Evolutionary conservation across 2,113 vertebrate genomes (phyloP), one percentile per base, ranked within the genome.

Genomic region (Orthonyx spaldingii): DNA sequence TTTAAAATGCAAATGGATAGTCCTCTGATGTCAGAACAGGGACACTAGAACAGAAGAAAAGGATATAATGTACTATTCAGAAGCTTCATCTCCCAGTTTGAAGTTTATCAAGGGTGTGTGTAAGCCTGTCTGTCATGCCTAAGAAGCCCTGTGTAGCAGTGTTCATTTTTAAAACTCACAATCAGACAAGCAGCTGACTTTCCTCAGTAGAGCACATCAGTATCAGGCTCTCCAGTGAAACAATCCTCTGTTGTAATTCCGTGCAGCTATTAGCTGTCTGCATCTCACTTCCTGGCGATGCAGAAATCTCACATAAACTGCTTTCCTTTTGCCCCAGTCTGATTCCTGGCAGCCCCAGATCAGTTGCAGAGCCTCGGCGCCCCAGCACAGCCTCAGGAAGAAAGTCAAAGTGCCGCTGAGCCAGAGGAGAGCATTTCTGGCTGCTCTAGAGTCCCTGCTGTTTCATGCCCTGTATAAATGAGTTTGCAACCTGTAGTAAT

Each of bases 111-210:
- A 71, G 33, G 74, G 26, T 46, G 35, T 63, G 32, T 91, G 10
- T 89, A 79, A 91, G 52, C 27, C 70, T 87, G 44, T 52, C 85
- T 95, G 87, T 90, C 56, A 60, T 27, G 60, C 17, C 5, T 69
- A 72, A 87, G 56, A 46, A 79, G 27, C 33, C 28, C 85, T 92
- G 65, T 16, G 24, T 63, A 55, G 46, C 50, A 42, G 13, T 50
- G 71, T 70, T 89, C 35, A 78, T 87, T 72, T 79, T 46, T 50
- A 37, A 91, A 49, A 42, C 33, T 90, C 72, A 5, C 49, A 89
- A 23, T 69, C 87, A 85, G 41, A n/a, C 65, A 68, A 27, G 61
- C 93, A 94, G 91, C 94, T 96, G 96, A 60, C 82, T 96, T 93
- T 55, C 42, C 69, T 91, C 70, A 42, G 41, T 60, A 59, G 65